These are phyloP conservation scores for Ornithoptera alexandrae DNA, from an alignment of 2,888 invertebrate species.

Conservation along the genomic window DNA sequence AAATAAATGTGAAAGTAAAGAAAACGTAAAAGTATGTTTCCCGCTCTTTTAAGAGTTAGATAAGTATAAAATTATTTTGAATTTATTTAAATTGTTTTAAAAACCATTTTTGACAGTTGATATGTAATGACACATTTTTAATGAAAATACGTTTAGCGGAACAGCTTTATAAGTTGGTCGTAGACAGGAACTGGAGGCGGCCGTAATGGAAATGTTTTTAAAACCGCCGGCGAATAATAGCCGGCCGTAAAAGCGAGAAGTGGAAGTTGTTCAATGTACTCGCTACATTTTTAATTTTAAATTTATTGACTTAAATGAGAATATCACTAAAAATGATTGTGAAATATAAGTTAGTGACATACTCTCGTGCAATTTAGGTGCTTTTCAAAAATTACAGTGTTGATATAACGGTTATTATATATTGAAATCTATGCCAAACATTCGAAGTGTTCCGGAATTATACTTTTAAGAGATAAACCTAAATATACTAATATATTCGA, in stretches of 20 bases:
- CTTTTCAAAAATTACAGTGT: neutral
- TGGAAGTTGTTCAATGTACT: constrained; percentile 3
- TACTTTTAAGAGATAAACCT: no score
- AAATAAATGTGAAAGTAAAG: no score
- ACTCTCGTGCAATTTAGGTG: no score
- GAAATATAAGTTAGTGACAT: neutral
- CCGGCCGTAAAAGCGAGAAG: constrained; percentile 12
- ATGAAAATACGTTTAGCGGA: neutral
- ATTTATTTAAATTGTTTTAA: neutral
- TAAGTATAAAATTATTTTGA: no score
- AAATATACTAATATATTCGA: no score
- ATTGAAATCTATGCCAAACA: neutral
- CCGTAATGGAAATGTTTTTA: constrained; percentile 19
- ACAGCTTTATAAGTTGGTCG: constrained; percentile 2
- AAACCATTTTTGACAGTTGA: neutral
- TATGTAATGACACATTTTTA: neutral
- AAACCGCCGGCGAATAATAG: constrained; percentile 10
- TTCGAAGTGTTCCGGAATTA: no score
- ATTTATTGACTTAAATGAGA: constrained; percentile 7
- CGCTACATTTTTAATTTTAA: constrained; percentile 12
- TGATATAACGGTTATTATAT: neutral
- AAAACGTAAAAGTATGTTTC: neutral
- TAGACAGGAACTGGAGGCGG: constrained; percentile 1
- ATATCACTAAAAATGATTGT: neutral
- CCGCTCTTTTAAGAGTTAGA: neutral